phyloP scores from a whole-genome alignment of 2,888 invertebrate genomes.

The Chesias legatella region DNA sequence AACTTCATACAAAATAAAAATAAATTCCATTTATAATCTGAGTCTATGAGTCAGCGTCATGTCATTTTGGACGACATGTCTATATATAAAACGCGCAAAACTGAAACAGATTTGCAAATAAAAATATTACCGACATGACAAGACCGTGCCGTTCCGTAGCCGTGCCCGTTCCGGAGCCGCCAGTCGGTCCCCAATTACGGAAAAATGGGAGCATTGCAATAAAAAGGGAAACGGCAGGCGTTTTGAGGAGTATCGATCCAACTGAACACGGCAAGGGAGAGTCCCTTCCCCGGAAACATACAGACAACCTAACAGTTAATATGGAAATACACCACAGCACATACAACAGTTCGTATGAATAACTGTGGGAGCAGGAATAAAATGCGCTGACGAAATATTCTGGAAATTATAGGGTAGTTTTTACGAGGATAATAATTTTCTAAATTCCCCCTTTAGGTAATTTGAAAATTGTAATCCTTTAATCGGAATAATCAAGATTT shows the following conservation, averaged over 20 bases:
- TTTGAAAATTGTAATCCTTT: slow-evolving; percentile 11
- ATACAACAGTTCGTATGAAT: slow-evolving; percentile 1
- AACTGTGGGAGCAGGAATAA: background rate
- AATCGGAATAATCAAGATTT: slow-evolving; percentile 11
- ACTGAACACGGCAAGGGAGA: slow-evolving; percentile 21
- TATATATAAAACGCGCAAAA: no score
- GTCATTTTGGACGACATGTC: no score
- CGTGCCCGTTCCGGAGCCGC: no score
- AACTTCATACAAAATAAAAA: no score
- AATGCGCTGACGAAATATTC: slow-evolving; percentile 3
- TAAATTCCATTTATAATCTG: no score
- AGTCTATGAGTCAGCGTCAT: no score
- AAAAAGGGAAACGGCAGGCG: slow-evolving; percentile 24
- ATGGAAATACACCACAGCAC: slow-evolving; percentile 2
- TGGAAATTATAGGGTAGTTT: slow-evolving; percentile 9
- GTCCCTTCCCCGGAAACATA: slow-evolving; percentile 12
- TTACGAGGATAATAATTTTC: slow-evolving; percentile 16
- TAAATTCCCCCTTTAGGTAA: slow-evolving; percentile 7
- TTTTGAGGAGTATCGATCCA: slow-evolving; percentile 28
- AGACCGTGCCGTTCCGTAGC: background rate
- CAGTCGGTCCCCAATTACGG: slow-evolving; percentile 6
- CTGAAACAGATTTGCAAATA: no score
- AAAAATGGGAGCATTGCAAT: slow-evolving; percentile 17
- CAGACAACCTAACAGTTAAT: slow-evolving; percentile 6
- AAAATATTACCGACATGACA: background rate